Evolutionary conservation across 2,113 vertebrate genomes (phyloP).

Genomic region (Trinectes maculatus): DNA sequence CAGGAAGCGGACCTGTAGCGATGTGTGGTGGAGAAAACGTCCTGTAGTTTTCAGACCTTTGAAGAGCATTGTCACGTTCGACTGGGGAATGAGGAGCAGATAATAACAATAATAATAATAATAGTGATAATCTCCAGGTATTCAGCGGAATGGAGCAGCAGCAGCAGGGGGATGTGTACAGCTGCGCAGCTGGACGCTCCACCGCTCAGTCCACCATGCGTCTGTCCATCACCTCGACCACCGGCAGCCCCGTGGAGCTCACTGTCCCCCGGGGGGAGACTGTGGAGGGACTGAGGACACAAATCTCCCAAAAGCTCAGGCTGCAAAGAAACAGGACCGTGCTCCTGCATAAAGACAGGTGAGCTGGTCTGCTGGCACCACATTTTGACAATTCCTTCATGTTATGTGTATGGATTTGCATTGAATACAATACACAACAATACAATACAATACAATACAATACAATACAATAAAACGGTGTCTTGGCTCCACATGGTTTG

Average conservation of each 20-base stretch:
- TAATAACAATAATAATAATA: background rate
- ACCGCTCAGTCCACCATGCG: slow-evolving; percentile 80
- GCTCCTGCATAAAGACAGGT: slow-evolving; percentile 89
- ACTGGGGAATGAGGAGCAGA: slow-evolving; percentile 1
- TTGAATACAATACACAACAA: too few species aligned
- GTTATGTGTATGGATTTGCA: background rate
- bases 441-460: too few species aligned
- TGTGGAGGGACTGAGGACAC: slow-evolving; percentile 86
- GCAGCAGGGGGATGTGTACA: slow-evolving; percentile 17
- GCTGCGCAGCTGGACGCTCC: slow-evolving; percentile 50
- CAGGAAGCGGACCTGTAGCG: background rate
- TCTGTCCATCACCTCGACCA: slow-evolving; percentile 86
- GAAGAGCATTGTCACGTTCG: background rate
- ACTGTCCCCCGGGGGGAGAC: slow-evolving; percentile 86
- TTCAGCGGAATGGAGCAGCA: slow-evolving; percentile 46
- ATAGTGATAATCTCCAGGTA: background rate
- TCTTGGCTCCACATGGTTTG: background rate
- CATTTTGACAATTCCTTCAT: background rate
- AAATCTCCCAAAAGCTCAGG: slow-evolving; percentile 86
- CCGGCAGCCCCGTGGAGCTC: slow-evolving; percentile 88
- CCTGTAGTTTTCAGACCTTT: background rate
- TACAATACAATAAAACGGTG: too few species aligned
- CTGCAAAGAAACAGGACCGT: slow-evolving; percentile 87
- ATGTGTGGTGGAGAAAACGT: background rate
- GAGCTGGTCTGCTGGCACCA: slow-evolving; percentile 57